Conservation (phyloP, 1,140 invertebrate species). For the Lordiphosa mommai region DNA sequence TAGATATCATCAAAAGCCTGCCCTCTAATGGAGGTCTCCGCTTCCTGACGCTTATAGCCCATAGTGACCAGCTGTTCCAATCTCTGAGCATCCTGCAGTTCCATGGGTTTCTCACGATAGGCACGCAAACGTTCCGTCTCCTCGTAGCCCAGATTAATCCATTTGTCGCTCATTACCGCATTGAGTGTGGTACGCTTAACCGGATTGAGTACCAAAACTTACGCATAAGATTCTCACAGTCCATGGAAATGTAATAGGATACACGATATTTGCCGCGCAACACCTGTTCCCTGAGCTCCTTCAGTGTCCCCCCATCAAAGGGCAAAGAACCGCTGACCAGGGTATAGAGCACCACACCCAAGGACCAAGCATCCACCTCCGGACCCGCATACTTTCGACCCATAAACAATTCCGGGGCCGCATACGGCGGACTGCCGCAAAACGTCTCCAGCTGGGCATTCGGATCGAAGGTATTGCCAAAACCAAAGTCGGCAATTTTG, state of each 20-base stretch:
- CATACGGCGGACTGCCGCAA: slow-evolving; percentile 99
- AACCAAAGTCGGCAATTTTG: slow-evolving; percentile 99
- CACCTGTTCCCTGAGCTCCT: slow-evolving; percentile 98
- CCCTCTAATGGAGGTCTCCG: slow-evolving; percentile 96
- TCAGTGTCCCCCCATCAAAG: slow-evolving; percentile 98
- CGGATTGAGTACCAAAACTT: slow-evolving; percentile 99
- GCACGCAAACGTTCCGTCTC: slow-evolving; percentile 97
- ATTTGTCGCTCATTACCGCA: slow-evolving; percentile 98
- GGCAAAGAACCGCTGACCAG: slow-evolving; percentile 99
- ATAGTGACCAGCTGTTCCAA: slow-evolving; percentile 93
- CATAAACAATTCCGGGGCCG: slow-evolving; percentile 99
- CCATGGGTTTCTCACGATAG: slow-evolving; percentile 86
- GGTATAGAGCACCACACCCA: slow-evolving; percentile 99
- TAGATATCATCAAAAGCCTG: slow-evolving; percentile 99
- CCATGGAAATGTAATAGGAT: slow-evolving; percentile 99
- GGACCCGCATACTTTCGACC: slow-evolving; percentile 99
- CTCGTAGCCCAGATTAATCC: slow-evolving; percentile 99
- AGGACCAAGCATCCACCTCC: slow-evolving; percentile 99
- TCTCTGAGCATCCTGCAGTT: slow-evolving; percentile 42
- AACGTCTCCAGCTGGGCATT: slow-evolving; percentile 99
- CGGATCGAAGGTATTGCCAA: slow-evolving; percentile 99
- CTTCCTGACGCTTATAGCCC: slow-evolving; percentile 96
- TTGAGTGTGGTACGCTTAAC: slow-evolving; percentile 97
- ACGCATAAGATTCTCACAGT: slow-evolving; percentile 99
- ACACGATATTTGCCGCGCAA: slow-evolving; percentile 98